Evolutionary conservation across 2,797 vertebrate genomes (phyloP).

Genomic region (Oryzias dopingdopingensis): DNA sequence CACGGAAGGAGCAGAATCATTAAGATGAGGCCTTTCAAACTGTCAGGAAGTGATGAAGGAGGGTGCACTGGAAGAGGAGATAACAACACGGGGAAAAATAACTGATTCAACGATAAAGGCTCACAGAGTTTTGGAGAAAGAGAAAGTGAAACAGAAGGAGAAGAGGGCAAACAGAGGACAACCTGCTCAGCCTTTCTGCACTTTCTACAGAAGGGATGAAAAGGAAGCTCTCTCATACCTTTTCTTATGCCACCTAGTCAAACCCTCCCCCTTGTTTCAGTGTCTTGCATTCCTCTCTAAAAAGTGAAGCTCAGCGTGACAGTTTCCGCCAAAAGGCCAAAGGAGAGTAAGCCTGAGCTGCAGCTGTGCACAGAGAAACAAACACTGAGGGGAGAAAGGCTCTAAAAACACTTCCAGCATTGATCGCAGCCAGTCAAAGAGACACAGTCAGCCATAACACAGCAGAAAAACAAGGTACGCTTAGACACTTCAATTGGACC

Average conservation of each 20-base stretch:
- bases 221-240: constrained; percentile 37
- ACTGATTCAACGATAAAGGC: constrained; percentile 50
- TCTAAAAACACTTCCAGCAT: background rate
- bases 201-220: constrained; percentile 57
- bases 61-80: constrained; percentile 38
- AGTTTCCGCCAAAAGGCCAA: constrained; percentile 32
- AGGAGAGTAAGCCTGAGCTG: background rate
- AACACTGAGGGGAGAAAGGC: background rate
- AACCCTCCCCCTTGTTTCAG: background rate
- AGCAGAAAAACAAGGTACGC: too few relatives aligned
- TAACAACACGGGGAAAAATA: constrained; percentile 25
- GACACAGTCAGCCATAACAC: background rate
- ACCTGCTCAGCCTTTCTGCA: constrained; percentile 54
- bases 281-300: constrained; percentile 16
- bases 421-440: background rate
- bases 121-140: constrained; percentile 14
- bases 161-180: constrained; percentile 63
- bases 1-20: constrained; percentile 29
- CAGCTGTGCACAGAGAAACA: background rate
- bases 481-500: too few relatives aligned
- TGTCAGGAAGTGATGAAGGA: constrained; percentile 47
- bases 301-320: constrained; percentile 42
- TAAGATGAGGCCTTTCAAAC: constrained; percentile 49
- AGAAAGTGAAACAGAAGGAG: constrained; percentile 11
- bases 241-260: background rate